Percentiles rank a stretch among this genome's conserved stretches.
Evolutionary conservation across 2,888 invertebrate species (phyloP).

Genomic region (Sepiola atlantica): DNA sequence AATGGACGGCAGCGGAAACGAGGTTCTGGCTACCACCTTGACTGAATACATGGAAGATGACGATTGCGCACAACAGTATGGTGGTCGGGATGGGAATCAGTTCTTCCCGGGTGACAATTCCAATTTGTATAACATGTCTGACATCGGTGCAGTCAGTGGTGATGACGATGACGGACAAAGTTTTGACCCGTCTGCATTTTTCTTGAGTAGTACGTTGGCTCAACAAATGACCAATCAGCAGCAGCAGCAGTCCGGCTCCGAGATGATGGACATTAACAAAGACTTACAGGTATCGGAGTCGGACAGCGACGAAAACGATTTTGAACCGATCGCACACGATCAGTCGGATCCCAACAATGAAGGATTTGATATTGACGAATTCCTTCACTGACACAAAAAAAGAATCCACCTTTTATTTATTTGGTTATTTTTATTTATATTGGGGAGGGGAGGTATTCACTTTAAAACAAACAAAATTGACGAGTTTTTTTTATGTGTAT

Average conservation of each 20-base stretch:
- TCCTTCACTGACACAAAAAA: conserved; percentile 53
- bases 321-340: conserved; percentile 53
- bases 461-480: neutral
- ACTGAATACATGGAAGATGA: conserved; percentile 33
- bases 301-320: conserved; percentile 75
- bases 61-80: conserved; percentile 44
- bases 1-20: conserved; percentile 34
- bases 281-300: conserved; percentile 87
- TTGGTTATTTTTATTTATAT: neutral
- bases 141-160: neutral
- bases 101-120: conserved; percentile 14
- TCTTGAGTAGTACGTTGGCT: conserved; percentile 67
- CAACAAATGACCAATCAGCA: conserved; percentile 59
- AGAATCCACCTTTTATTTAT: neutral
- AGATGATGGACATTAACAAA: conserved; percentile 80
- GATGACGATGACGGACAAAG: conserved; percentile 65
- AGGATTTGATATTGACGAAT: conserved; percentile 70
- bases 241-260: conserved; percentile 51
- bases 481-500: neutral
- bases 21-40: neutral
- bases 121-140: neutral
- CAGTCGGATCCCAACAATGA: conserved; percentile 60
- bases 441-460: neutral
- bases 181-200: conserved; percentile 70
- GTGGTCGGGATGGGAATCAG: conserved; percentile 48